Base-by-base conservation (phyloP, 2,113 vertebrate genomes). In the Cephalopholis sonnerati region DNA sequence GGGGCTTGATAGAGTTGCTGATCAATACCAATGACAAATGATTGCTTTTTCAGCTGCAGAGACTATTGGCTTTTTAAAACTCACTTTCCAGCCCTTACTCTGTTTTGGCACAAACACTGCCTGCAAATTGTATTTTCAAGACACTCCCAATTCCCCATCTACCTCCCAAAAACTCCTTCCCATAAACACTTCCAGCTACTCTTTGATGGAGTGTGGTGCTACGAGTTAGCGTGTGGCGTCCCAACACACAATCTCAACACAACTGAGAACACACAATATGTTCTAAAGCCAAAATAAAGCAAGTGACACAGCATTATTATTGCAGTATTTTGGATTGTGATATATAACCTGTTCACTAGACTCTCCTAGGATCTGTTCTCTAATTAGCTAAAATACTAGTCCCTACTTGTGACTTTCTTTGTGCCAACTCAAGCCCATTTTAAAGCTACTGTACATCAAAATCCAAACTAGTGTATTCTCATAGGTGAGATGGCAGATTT, bases 51-150 rank as follows among this genome's bases (percentile, higher is more conserved):
- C 74, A 64, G 29, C 54, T 75, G 69, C 39, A 87, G 39, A 77
- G n/a, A 41, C 13, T 24, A 59, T 39, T 74, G 48, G 41, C 48
- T 71, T 89, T 66, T 78, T 48, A 66, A 83, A 74, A 71, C 73
- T 39, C 27, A 54, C 20, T 85, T 44, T 54, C 24, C 51, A 77
- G 22, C n/a, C 13, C 27, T 64, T 53, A 29, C 22, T 54, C 27
- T 59, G 39, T 51, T 53, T 63, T 65, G 16, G 65, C 63, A 79
- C 24, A 79, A 71, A 87, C 17, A 54, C 41, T 58, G 46, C 51
- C 61, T 51, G 63, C 63, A 83, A 74, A 66, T 64, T 75, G 36
- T 46, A 61, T 41, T 84, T 89, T 78, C 50, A 70, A 69, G 62
- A 70, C 51, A 44, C 44, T 69, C 64, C 62, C 44, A 53, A 83